These are phyloP conservation scores for Merluccius polli DNA, from an alignment of 2,797 vertebrate species.

Conservation along the genomic window DNA sequence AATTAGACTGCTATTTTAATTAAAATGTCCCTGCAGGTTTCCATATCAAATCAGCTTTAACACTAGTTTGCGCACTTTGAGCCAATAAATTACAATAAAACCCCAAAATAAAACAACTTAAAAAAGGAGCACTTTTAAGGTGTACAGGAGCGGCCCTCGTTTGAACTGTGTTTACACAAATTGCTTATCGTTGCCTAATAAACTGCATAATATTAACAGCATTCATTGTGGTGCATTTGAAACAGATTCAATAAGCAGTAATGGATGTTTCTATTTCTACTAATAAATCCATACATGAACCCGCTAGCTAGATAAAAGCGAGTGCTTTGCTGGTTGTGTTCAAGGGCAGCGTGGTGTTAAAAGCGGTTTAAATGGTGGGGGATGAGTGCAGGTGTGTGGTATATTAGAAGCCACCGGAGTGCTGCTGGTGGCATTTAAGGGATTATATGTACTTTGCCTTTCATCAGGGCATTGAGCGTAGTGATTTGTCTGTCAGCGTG, in stretches of 20 bases:
- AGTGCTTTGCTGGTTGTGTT: conserved; percentile 43
- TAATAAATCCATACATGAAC: conserved; percentile 58
- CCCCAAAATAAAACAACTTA: conserved; percentile 70
- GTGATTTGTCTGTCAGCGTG: conserved; percentile 59
- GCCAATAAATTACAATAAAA: conserved; percentile 70
- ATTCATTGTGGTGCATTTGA: conserved; percentile 39
- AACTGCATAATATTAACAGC: conserved; percentile 58
- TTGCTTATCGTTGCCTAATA: conserved; percentile 67
- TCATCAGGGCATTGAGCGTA: conserved; percentile 44
- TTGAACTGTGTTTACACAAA: conserved; percentile 74
- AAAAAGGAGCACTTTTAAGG: conserved; percentile 49
- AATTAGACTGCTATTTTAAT: conserved; percentile 81
- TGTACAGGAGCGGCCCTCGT: conserved; percentile 56
- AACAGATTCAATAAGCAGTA: conserved; percentile 48
- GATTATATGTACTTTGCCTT: conserved; percentile 58
- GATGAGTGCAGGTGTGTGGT: conserved; percentile 46
- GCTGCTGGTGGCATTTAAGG: conserved; percentile 51
- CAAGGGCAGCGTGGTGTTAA: conserved; percentile 57
- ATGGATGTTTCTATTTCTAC: conserved; percentile 58
- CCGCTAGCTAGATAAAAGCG: conserved; percentile 50
- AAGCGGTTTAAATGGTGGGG: conserved; percentile 51
- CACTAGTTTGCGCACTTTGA: conserved; percentile 70
- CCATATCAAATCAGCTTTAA: conserved; percentile 75
- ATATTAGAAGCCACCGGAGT: conserved; percentile 18
- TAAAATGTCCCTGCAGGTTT: conserved; percentile 82